These are phyloP conservation scores for Umimayanthus chanpuru DNA, from an alignment of 92 coral and sea anemone genomes.

Conservation along the genomic window DNA sequence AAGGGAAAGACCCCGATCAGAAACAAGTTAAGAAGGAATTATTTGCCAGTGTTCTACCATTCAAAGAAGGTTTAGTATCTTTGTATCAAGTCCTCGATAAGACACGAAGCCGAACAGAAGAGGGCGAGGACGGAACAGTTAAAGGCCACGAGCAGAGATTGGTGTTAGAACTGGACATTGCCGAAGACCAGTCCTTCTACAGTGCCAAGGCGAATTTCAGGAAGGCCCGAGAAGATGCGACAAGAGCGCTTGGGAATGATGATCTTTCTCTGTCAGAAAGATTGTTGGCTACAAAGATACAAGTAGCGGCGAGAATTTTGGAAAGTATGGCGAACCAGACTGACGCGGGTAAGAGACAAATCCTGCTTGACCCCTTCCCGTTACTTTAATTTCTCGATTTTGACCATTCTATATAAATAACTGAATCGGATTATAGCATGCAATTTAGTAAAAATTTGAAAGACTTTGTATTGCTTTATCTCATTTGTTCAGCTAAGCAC, in stretches of 20 bases:
- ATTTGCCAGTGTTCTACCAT: slow-evolving; percentile 19
- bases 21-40: slow-evolving; percentile 44
- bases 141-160: slow-evolving; percentile 26
- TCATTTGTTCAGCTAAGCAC: neutral
- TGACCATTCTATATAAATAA: neutral
- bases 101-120: slow-evolving; percentile 14
- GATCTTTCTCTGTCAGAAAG: slow-evolving; percentile 22
- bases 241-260: slow-evolving; percentile 30
- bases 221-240: slow-evolving; percentile 40
- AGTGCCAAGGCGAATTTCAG: slow-evolving; percentile 33
- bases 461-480: neutral
- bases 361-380: neutral
- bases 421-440: neutral
- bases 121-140: neutral
- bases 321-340: slow-evolving; percentile 47
- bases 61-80: slow-evolving; percentile 36
- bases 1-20: slow-evolving; percentile 17
- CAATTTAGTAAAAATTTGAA: neutral
- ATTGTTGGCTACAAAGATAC: slow-evolving; percentile 36
- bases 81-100: slow-evolving; percentile 44
- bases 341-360: slow-evolving; percentile 18
- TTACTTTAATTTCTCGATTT: neutral
- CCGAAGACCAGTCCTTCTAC: slow-evolving; percentile 41
- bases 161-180: slow-evolving; percentile 33
- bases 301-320: slow-evolving; percentile 34